Evolutionary conservation across 2,888 invertebrate genomes (phyloP).

Genomic region (Tachina fera): DNA sequence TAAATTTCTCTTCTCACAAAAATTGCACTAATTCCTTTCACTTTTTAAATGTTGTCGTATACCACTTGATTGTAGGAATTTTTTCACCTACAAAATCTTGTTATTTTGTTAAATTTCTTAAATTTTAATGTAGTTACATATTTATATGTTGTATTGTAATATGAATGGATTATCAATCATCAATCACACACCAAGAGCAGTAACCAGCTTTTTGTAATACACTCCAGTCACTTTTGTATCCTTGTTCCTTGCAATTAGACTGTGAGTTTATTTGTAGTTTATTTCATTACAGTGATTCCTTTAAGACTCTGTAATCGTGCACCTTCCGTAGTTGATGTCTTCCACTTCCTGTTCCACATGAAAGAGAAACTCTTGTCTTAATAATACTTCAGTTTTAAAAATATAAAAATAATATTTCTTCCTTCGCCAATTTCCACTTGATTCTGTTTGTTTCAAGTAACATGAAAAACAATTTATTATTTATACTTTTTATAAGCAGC

Average conservation of each 20-base stretch:
- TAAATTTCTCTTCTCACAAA: conserved; percentile 20
- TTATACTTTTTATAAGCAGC: background rate
- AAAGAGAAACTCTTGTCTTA: background rate
- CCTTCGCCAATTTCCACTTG: conserved; percentile 4
- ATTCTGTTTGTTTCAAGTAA: background rate
- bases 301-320: background rate
- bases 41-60: conserved; percentile 20
- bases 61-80: background rate
- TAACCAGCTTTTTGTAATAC: background rate
- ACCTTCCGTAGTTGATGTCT: conserved; percentile 12
- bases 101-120: background rate
- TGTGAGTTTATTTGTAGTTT: background rate
- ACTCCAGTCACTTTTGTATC: background rate
- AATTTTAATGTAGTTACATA: background rate
- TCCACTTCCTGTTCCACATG: background rate
- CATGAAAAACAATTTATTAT: background rate
- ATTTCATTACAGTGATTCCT: background rate
- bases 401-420: conserved; percentile 10
- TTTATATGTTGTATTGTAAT: background rate
- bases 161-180: background rate
- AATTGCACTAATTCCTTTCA: conserved; percentile 21
- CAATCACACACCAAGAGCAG: background rate
- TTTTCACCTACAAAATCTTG: background rate
- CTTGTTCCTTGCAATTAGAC: background rate
- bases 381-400: conserved; percentile 6